Evolutionary conservation across 2,113 vertebrate species (phyloP).

Genomic region (Microtus richardsoni): DNA sequence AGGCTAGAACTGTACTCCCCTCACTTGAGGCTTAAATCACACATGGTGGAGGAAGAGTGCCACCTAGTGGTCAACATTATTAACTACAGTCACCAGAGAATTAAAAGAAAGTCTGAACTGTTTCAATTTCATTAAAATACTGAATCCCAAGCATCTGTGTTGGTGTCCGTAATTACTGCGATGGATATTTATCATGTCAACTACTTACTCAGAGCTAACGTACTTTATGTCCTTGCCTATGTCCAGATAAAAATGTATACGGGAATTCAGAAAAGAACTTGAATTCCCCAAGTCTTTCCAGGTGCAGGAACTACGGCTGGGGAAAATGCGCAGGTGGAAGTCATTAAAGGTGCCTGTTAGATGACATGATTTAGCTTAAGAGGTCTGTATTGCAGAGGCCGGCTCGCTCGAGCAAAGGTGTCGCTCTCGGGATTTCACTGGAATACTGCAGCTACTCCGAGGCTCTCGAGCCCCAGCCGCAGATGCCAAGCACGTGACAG

Average conservation of each 20-base stretch:
- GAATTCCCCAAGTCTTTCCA: constrained; percentile 1
- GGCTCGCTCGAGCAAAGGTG: not conserved
- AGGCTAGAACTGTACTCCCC: not conserved
- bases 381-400: not conserved
- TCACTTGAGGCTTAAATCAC: not conserved
- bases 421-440: constrained; percentile 1
- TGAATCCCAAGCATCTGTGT: not conserved
- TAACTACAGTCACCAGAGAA: constrained; percentile 58
- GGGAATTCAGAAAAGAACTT: not conserved
- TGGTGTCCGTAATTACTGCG: not conserved
- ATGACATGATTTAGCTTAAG: not conserved
- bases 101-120: not conserved
- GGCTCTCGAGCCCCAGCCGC: not conserved
- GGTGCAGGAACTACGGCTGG: not conserved
- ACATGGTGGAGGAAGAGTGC: constrained; percentile 73
- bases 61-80: constrained; percentile 82
- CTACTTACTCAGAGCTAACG: not conserved
- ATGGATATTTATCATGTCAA: not conserved
- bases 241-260: not conserved
- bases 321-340: not conserved
- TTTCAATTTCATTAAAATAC: not conserved
- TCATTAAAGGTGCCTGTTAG: not conserved
- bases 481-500: not conserved
- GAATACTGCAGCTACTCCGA: not conserved
- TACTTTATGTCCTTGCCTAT: not conserved